These are phyloP conservation scores for Melanerpes aurifrons DNA, from an alignment of 2,113 vertebrate species.

Conservation along the genomic window DNA sequence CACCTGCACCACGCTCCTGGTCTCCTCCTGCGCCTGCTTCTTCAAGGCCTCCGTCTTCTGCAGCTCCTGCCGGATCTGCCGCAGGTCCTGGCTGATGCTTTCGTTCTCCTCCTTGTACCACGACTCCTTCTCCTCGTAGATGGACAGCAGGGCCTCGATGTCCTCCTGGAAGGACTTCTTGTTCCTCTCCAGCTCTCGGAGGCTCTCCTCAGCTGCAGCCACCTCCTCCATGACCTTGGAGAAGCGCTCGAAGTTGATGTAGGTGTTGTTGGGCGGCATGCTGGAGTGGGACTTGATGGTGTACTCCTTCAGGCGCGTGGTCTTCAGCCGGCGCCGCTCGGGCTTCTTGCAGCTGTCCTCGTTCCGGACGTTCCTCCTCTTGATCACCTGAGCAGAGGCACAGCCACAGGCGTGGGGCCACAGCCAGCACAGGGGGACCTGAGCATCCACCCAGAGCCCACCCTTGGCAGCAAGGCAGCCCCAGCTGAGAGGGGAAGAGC, in stretches of 20 bases:
- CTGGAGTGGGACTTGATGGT: conserved; percentile 99
- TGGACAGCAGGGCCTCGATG: conserved; percentile 89
- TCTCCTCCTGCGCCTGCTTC: conserved; percentile 91
- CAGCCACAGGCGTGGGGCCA: fast-evolving
- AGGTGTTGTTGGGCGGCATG: conserved; percentile 99
- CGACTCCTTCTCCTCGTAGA: conserved; percentile 94
- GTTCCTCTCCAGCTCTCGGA: conserved; percentile 87
- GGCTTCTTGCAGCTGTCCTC: conserved; percentile 89
- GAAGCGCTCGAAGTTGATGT: conserved; percentile 97
- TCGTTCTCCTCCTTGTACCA: conserved; percentile 96
- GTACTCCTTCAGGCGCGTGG: conserved; percentile 97
- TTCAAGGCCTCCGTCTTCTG: conserved; percentile 85
- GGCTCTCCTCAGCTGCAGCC: conserved; percentile 86
- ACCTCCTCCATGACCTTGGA: conserved; percentile 95
- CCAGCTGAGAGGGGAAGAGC: neutral
- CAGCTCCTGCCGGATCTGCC: conserved; percentile 89
- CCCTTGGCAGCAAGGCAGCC: fast-evolving
- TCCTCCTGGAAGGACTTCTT: conserved; percentile 90
- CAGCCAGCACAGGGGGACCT: fast-evolving
- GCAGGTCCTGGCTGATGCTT: conserved; percentile 87
- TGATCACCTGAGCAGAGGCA: conserved; percentile 85
- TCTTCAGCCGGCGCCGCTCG: conserved; percentile 92
- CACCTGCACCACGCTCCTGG: conserved; percentile 79
- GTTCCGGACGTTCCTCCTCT: conserved; percentile 90
- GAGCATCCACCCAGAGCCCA: neutral